Conservation (phyloP, 2,797 vertebrate species). For the Lemur catta region DNA sequence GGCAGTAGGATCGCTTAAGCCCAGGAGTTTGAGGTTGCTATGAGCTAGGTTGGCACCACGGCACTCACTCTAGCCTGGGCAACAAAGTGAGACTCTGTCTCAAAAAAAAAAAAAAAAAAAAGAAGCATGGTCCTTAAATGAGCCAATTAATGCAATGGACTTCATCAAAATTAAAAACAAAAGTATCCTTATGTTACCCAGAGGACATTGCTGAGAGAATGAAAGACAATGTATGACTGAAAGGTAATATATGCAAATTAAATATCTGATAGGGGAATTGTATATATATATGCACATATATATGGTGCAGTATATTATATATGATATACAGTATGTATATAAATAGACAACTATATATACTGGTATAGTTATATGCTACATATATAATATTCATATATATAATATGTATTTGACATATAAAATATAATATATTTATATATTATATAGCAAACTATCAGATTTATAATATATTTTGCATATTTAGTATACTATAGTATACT, state of each 20-base stretch:
- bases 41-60: too few relatives aligned
- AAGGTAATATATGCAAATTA: not conserved
- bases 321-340: not conserved
- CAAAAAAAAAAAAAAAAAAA: too few relatives aligned
- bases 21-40: too few relatives aligned
- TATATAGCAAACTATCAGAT: not conserved
- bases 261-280: not conserved
- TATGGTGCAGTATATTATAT: not conserved
- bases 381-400: not conserved
- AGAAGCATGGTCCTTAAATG: not conserved
- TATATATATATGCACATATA: not conserved
- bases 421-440: too few relatives aligned
- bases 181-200: not conserved
- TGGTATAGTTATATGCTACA: not conserved
- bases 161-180: not conserved
- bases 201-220: not conserved
- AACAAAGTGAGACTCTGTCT: too few relatives aligned
- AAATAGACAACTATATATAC: not conserved
- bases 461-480: not conserved
- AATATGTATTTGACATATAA: not conserved
- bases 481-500: not conserved
- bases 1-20: too few relatives aligned
- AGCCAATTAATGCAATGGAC: not conserved
- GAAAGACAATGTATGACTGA: not conserved
- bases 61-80: too few relatives aligned